These are phyloP conservation scores for Stigmatopora nigra DNA, from an alignment of 2,113 vertebrate species.

Conservation along the genomic window DNA sequence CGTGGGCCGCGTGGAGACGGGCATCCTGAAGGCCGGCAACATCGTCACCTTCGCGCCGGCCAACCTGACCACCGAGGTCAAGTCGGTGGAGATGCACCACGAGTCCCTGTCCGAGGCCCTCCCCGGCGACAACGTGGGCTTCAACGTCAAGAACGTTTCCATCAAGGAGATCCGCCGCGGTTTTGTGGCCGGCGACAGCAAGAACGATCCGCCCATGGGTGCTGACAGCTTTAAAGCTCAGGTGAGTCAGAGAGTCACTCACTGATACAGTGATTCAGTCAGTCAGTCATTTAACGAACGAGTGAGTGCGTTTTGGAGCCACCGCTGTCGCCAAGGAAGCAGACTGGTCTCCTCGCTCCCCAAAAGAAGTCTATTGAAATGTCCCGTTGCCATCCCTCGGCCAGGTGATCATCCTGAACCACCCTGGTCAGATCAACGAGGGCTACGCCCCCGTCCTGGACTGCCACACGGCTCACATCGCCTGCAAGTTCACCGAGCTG, in stretches of 20 bases:
- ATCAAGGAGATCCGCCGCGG: slow-evolving; percentile 76
- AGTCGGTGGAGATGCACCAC: slow-evolving; percentile 79
- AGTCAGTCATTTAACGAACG: too few relatives aligned
- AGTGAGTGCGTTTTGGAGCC: too few relatives aligned
- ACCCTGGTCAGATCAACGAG: slow-evolving; percentile 67
- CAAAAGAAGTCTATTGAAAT: background rate
- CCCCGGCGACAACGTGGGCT: slow-evolving; percentile 75
- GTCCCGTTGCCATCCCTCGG: background rate
- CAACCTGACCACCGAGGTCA: slow-evolving; percentile 75
- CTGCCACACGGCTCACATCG: slow-evolving; percentile 71
- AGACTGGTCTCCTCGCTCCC: too few relatives aligned
- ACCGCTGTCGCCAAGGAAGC: too few relatives aligned
- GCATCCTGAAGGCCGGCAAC: slow-evolving; percentile 72
- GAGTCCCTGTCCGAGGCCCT: slow-evolving; percentile 68
- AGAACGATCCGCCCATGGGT: slow-evolving; percentile 70
- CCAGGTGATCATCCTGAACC: slow-evolving; percentile 79
- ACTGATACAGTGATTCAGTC: too few relatives aligned
- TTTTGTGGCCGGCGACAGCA: slow-evolving; percentile 75
- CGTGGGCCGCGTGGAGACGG: slow-evolving; percentile 75
- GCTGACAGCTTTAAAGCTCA: slow-evolving; percentile 71
- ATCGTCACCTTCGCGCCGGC: slow-evolving; percentile 75
- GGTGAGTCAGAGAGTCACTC: slow-evolving; percentile 32
- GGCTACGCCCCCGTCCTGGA: slow-evolving; percentile 75
- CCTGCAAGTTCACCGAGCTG: slow-evolving; percentile 75
- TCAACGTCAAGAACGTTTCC: slow-evolving; percentile 76